Conservation (phyloP, 2,113 vertebrate genomes). For the Aspidoscelis tigris region DNA sequence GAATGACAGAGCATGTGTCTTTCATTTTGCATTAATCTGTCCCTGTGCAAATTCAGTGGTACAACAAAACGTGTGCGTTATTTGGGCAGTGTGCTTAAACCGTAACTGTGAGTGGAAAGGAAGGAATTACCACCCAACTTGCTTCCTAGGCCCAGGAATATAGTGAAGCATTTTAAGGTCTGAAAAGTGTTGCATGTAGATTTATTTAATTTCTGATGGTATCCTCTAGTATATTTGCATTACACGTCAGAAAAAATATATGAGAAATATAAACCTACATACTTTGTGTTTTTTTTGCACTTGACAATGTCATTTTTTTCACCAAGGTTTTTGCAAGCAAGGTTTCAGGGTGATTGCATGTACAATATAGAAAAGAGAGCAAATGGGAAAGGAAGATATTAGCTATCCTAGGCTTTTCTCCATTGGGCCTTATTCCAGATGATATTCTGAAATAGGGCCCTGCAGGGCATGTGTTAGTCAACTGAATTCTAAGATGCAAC, state of each 20-base stretch:
- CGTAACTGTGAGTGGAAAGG: not conserved
- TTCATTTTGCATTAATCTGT: not conserved
- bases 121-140: not conserved
- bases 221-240: constrained; percentile 13
- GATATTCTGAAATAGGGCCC: not conserved
- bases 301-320: not conserved
- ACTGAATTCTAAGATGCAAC: too few relatives aligned
- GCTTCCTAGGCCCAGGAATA: not conserved
- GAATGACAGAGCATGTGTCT: not conserved
- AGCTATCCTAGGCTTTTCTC: not conserved
- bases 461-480: too few relatives aligned
- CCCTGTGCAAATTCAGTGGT: not conserved
- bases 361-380: not conserved
- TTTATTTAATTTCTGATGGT: constrained; percentile 6
- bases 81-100: not conserved
- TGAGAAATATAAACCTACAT: not conserved
- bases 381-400: not conserved
- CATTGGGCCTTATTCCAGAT: not conserved
- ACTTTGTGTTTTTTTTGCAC: constrained; percentile 9
- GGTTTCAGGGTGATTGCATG: not conserved
- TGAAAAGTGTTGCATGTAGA: not conserved
- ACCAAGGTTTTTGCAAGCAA: rapidly evolving
- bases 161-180: not conserved
- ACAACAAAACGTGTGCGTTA: not conserved
- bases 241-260: not conserved